These are phyloP conservation scores for Andrena trimmerana DNA, from an alignment of 2,888 invertebrate genomes.

Conservation along the genomic window DNA sequence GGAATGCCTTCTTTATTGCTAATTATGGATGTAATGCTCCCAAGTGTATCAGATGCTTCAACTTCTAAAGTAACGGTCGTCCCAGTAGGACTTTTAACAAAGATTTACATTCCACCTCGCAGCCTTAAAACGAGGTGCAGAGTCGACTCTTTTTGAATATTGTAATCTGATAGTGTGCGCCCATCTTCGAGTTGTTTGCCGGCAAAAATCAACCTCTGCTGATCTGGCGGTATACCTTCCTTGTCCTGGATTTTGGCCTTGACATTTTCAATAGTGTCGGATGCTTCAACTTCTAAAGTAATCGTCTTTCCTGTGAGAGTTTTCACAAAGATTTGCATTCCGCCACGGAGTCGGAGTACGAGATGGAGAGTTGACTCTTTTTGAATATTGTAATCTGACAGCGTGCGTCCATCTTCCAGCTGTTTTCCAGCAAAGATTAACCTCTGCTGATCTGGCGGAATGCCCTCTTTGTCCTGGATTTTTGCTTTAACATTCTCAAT, in stretches of 20 bases:
- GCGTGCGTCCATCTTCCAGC: neutral
- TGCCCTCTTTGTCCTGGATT: conserved; percentile 20
- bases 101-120: neutral
- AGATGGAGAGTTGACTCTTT: neutral
- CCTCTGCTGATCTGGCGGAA: neutral
- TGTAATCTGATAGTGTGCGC: neutral
- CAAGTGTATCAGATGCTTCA: neutral
- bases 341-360: neutral
- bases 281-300: neutral
- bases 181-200: neutral
- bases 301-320: conserved; percentile 5
- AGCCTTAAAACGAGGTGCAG: neutral
- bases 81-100: conserved; percentile 6
- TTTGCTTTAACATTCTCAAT: conserved; percentile 27
- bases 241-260: neutral
- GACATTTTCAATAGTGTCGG: conserved; percentile 4
- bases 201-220: neutral
- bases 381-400: neutral
- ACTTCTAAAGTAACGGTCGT: neutral
- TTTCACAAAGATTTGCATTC: neutral
- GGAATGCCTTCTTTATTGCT: neutral
- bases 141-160: conserved; percentile 2
- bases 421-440: neutral
- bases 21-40: neutral
- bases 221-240: neutral